Evolutionary conservation across 2,797 vertebrate genomes (phyloP), one percentile per base, ranked within the genome.

Genomic region (Hylomyscus alleni): DNA sequence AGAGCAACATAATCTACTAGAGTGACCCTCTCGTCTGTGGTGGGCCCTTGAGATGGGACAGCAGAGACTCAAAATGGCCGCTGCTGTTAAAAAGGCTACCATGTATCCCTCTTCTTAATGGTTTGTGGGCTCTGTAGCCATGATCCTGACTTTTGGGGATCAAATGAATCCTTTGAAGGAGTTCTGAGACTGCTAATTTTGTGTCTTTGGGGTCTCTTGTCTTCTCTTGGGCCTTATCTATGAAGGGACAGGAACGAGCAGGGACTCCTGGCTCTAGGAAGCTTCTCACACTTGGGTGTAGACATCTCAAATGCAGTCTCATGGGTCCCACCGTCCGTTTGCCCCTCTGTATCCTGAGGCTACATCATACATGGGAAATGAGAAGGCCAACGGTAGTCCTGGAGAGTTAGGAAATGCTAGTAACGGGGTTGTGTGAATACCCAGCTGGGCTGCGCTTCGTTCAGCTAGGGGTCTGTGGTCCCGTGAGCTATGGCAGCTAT

Each of bases 301-400:
- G 37, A 19, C 3, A 2, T 10, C 11, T 62, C 29, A 58, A 73
- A 22, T 19, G 22, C 14, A 4, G 82, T n/a, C 10, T 4, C 54
- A 12, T 31, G 54, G 54, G 34, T 22, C 29, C 29, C 19, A 44
- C 54, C 34, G 37, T 8, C 8, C 0, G 3, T 12, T 50, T 3
- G 31, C 8, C 34, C 22, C 37, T 14, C 24, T 22, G 52, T 0
- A 0, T 77, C 81, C 34, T 0, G 0, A 0, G 1, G 20, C 80
- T 1, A 12, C 1, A 0, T n/a, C 94, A 3, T 7, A 10, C 0
- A 0, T 0, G 13, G 7, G n/a, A 67, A 58, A 15, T 4, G 22
- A 26, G 0, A 11, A 76, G n/a, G 10, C 65, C 24, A 60, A 29
- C 60, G 6, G 15, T 3, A 44, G 84, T 58, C 9, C 50, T 0